A percentile compares a stretch with the other conserved stretches of the same genome.
phyloP scores from a whole-genome alignment of 2,888 invertebrate genomes.

The Cynaeus angustus region DNA sequence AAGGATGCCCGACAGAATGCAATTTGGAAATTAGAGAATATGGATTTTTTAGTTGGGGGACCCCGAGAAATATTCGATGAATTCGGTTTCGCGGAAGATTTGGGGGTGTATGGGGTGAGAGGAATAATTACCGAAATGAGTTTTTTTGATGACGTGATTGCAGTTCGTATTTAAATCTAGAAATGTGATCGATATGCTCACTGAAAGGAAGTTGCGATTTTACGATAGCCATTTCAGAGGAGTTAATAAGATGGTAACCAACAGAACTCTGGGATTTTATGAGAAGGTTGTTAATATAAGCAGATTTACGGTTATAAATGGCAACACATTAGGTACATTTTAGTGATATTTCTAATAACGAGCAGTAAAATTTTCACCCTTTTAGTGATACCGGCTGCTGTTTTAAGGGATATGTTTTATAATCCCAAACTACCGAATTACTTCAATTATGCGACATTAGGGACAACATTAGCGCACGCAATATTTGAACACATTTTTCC shows the following conservation, averaged over 20 bases:
- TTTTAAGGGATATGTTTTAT: constrained; percentile 90
- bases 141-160: constrained; percentile 9
- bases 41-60: constrained; percentile 55
- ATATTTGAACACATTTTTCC: constrained; percentile 84
- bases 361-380: constrained; percentile 19
- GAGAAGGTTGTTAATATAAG: constrained; percentile 36
- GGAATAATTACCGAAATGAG: neutral
- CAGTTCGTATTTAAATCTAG: constrained; percentile 43
- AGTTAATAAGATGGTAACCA: constrained; percentile 4
- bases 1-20: constrained; percentile 50
- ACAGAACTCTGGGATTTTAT: constrained; percentile 31
- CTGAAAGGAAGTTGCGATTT: constrained; percentile 23
- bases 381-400: constrained; percentile 90
- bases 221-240: constrained; percentile 28
- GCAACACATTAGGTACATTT: constrained; percentile 41
- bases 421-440: constrained; percentile 87
- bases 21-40: constrained; percentile 53
- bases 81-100: constrained; percentile 52
- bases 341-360: neutral
- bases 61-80: constrained; percentile 58
- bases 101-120: constrained; percentile 63
- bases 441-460: constrained; percentile 90
- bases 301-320: constrained; percentile 41
- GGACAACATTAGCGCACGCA: constrained; percentile 90
- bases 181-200: constrained; percentile 41